Evolutionary conservation across 2,113 vertebrate species (phyloP), one percentile per base, ranked within the genome.

Genomic region (Mobula birostris): DNA sequence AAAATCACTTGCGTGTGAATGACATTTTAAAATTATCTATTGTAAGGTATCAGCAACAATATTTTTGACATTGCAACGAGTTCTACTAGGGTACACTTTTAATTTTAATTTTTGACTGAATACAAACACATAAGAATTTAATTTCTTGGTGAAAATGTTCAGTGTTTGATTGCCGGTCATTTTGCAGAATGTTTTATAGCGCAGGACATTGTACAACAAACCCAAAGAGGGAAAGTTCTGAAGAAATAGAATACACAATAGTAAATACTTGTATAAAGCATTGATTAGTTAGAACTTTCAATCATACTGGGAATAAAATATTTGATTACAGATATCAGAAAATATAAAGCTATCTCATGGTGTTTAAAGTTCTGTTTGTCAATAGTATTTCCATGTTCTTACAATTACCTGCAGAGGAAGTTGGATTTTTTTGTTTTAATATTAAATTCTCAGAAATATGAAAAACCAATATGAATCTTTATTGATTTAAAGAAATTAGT

Each of bases 371-470:
- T 74, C 36, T 93, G 32, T 76, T 74, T 48, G 91, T 56, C 40
- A 27, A 40, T 17, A 32, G 36, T 70, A 15, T 36, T 21, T 32
- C 61, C 32, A 70, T n/a, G 36, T 92, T 92, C 63, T 72, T 70
- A 40, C 19, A 19, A 19, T 92, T 70, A 2, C 48, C 48, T 48
- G 29, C 19, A 19, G 29, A 24, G 29, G 6, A 19, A 17, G 5
- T 91, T 63, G 58, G 27, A 66, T 91, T 92, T 92, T 36, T n/a
- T 14, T 24, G 7, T 92, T 92, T 92, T 92, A 36, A 70, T 68
- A 70, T 92, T 87, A 70, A 40, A 72, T 68, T 92, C 88, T 70
- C 63, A 1, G n/a, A 63, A 11, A n/a, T 5, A 40, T 92, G 68
- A 72, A 63, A 72, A 92, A 92, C 17, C 7, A 24, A 40, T 32